Base-by-base conservation (phyloP, 1,140 invertebrate genomes). In the Bombus pascuorum region DNA sequence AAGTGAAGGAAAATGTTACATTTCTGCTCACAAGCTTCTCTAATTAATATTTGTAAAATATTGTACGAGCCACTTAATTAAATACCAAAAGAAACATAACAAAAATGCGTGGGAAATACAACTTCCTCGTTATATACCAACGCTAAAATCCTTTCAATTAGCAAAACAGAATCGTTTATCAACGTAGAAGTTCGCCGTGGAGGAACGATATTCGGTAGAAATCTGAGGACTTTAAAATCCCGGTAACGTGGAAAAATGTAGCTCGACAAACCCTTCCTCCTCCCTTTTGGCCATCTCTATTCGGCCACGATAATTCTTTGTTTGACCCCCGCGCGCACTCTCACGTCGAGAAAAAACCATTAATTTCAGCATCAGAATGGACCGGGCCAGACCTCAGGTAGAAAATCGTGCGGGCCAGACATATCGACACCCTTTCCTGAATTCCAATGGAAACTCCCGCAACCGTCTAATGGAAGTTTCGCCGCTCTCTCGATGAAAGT, bases 391-490 rank as follows among this genome's bases (percentile, higher is more conserved):
- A 83, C 72, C 44, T 83, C 86, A 90, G 88, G 86, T 90, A 90
- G 89, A 87, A 87, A 90, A 90, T 90, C 86, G 89, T 90, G 81
- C 84, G 79, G 79, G 73, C 82, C 88, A 90, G 89, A 90, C 89
- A 76, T 90, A 90, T 90, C 89, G 89, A 90, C 89, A 90, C 89
- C 89, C 89, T 90, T 85, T 90, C 88, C 88, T 85, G 81, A 90
- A 90, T 90, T 90, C 88, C 89, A 86, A 85, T 87, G 84, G 88
- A 83, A 85, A 80, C 83, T 85, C 18, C 75, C 86, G 59, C 88
- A 74, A 87, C 82, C 73, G 75, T 90, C 89, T 90, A 90, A 90
- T 90, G 89, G 89, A 90, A 90, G 80, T 90, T 90, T 87, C 82
- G 88, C 79, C 44, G 75, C 62, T 74, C 84, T 80, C 89, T 73